Percentiles rank a stretch among this genome's conserved stretches.
Evolutionary conservation across 2,888 invertebrate species (phyloP).

Genomic region (Trichogramma evanescens): DNA sequence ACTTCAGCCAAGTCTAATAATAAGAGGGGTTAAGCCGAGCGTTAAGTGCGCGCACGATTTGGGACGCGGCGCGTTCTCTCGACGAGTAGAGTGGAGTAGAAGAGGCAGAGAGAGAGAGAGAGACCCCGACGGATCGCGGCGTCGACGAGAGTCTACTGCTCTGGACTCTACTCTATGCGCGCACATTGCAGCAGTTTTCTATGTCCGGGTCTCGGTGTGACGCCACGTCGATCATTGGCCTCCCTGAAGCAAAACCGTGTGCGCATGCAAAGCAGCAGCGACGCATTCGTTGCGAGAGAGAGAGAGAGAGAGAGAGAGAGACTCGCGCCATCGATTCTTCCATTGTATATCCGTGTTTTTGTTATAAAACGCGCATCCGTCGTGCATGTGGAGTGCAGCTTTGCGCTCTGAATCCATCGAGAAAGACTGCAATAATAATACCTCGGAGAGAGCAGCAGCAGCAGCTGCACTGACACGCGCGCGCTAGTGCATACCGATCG

Average conservation of each 20-base stretch:
- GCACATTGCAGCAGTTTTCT: background rate
- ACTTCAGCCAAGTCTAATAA: conserved; percentile 40
- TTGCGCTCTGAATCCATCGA: background rate
- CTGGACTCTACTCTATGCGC: background rate
- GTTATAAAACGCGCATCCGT: background rate
- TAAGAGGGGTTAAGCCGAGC: conserved; percentile 37
- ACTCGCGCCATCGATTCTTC: too few relatives aligned
- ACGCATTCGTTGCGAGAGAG: background rate
- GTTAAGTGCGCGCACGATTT: conserved; percentile 33
- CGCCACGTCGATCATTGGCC: conserved; percentile 1
- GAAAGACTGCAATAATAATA: too few relatives aligned
- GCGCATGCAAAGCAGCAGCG: too few relatives aligned
- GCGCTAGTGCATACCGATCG: too few relatives aligned
- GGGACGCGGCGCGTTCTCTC: conserved; percentile 19
- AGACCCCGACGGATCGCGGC: background rate
- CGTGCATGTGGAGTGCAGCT: background rate
- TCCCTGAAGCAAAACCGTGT: background rate
- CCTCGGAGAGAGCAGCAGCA: too few relatives aligned
- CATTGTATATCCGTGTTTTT: too few relatives aligned
- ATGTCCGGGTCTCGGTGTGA: background rate
- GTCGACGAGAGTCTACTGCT: background rate
- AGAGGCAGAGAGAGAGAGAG: too few relatives aligned
- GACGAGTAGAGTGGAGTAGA: too few relatives aligned
- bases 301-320: too few relatives aligned
- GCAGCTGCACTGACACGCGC: too few relatives aligned